Conservation (phyloP, 2,888 invertebrate species). For the Patella ulyssiponensis region DNA sequence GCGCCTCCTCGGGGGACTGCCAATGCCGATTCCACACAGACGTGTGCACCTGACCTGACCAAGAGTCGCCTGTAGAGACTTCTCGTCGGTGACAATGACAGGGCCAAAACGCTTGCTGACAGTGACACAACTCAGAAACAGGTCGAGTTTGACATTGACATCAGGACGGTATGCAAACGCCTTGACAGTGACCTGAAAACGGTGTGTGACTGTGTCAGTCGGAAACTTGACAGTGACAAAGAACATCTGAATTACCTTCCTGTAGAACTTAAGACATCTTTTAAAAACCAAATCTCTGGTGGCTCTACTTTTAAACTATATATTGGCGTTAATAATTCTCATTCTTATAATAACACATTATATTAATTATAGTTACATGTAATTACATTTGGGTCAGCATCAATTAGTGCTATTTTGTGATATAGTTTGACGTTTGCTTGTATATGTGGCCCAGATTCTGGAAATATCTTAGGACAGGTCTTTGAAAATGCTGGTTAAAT, state of each 20-base stretch:
- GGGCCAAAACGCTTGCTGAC: conserved; percentile 8
- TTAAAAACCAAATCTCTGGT: conserved; percentile 24
- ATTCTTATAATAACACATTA: too few relatives aligned
- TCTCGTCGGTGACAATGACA: conserved; percentile 37
- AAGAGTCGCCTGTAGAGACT: too few relatives aligned
- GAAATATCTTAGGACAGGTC: too few relatives aligned
- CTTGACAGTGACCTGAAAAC: conserved; percentile 1
- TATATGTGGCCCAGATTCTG: too few relatives aligned
- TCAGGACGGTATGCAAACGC: neutral
- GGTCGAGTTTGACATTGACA: too few relatives aligned
- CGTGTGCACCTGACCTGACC: neutral
- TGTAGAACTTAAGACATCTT: conserved; percentile 7
- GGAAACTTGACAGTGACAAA: conserved; percentile 31
- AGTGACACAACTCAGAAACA: conserved; percentile 11
- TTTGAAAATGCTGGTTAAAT: too few relatives aligned
- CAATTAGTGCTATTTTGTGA: conserved; percentile 2
- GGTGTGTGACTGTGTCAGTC: conserved; percentile 30
- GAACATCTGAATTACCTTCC: conserved; percentile 22
- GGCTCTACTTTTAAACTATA: neutral
- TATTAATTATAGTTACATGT: too few relatives aligned
- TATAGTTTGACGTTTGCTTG: neutral
- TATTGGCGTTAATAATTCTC: too few relatives aligned
- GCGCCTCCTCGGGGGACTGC: neutral
- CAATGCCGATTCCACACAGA: neutral
- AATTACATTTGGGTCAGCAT: neutral